Evolutionary conservation across 2,888 invertebrate species (phyloP).

Genomic region (Antheraea yamamai): DNA sequence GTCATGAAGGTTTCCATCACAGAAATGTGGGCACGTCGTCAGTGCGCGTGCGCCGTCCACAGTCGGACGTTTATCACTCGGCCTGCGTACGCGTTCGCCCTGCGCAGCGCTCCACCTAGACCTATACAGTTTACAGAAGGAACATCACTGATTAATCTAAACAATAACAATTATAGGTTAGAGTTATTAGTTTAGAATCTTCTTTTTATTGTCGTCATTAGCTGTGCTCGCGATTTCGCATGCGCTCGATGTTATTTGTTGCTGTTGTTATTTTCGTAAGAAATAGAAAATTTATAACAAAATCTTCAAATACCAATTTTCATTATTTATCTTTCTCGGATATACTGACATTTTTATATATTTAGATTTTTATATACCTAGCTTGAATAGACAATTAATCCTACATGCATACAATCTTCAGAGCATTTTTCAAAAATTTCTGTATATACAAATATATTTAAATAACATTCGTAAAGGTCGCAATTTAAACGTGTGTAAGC

Average conservation of each 20-base stretch:
- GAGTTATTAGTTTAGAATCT: background rate
- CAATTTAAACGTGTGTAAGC: background rate
- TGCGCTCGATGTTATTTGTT: too few relatives aligned
- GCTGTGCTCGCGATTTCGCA: too few relatives aligned
- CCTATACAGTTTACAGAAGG: background rate
- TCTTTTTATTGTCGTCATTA: too few relatives aligned
- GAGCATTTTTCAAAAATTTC: background rate
- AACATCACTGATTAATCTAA: background rate
- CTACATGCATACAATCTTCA: background rate
- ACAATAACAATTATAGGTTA: background rate
- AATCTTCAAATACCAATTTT: too few relatives aligned
- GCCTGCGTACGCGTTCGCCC: slow-evolving; percentile 23
- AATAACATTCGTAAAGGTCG: background rate
- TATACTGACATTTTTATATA: too few relatives aligned
- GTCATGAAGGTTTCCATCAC: slow-evolving; percentile 14
- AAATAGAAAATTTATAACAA: too few relatives aligned
- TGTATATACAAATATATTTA: background rate
- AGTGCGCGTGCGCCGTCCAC: slow-evolving; percentile 23
- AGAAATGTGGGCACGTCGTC: slow-evolving; percentile 16
- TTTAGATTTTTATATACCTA: too few relatives aligned
- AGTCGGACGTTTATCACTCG: slow-evolving; percentile 25
- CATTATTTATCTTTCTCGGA: too few relatives aligned
- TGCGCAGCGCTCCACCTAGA: slow-evolving; percentile 16
- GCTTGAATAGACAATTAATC: background rate
- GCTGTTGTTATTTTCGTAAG: too few relatives aligned